Conservation (phyloP, 2,888 invertebrate species). For the Eilema griseolum region DNA sequence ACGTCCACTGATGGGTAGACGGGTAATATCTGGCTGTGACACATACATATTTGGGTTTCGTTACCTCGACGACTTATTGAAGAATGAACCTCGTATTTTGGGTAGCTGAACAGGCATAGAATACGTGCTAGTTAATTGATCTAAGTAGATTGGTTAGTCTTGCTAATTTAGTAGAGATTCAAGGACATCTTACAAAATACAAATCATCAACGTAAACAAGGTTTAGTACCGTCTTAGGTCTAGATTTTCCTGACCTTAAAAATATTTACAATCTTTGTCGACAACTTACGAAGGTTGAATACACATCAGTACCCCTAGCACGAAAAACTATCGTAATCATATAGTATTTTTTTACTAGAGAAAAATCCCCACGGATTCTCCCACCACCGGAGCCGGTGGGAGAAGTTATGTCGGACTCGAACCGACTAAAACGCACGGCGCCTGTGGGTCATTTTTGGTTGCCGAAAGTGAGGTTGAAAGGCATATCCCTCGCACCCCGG, state of each 20-base stretch:
- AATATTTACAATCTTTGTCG: not conserved
- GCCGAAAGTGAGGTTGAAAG: too few species aligned
- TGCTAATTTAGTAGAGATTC: not conserved
- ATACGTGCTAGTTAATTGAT: not conserved
- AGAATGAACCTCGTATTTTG: not conserved
- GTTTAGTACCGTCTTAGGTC: not conserved
- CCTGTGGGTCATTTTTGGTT: too few species aligned
- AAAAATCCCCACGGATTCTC: too few species aligned
- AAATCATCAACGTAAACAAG: not conserved
- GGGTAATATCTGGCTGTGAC: constrained; percentile 3
- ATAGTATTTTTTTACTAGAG: too few species aligned
- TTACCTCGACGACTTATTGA: not conserved
- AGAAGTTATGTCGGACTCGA: too few species aligned
- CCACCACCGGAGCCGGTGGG: too few species aligned
- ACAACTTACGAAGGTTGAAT: not conserved
- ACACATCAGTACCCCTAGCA: too few species aligned
- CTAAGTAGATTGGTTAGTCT: not conserved
- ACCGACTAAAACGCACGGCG: too few species aligned
- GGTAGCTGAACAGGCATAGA: not conserved
- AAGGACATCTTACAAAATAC: not conserved
- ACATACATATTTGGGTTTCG: not conserved
- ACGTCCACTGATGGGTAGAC: constrained; percentile 15
- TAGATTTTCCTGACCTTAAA: not conserved
- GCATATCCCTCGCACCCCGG: too few species aligned
- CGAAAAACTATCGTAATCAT: too few species aligned